These are phyloP conservation scores for Lepidothrix coronata DNA, from an alignment of 2,113 vertebrate species.

Conservation along the genomic window DNA sequence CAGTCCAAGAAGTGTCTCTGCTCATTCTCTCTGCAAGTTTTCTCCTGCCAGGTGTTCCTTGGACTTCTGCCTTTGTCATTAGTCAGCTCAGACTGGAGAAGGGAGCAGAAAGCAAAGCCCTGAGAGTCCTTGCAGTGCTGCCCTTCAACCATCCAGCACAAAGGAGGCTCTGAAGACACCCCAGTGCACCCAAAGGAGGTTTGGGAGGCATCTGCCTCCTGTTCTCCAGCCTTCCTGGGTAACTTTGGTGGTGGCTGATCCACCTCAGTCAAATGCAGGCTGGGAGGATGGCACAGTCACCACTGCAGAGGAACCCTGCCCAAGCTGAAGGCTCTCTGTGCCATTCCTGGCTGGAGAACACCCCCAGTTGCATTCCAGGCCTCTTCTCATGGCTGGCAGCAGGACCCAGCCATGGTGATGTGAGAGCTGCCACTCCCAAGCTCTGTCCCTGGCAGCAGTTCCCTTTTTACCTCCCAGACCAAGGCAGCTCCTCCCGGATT, in stretches of 20 bases:
- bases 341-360: not conserved
- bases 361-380: rapidly evolving
- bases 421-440: rapidly evolving
- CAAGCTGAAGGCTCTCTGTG: rapidly evolving
- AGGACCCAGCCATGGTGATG: rapidly evolving
- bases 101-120: not conserved
- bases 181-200: not conserved
- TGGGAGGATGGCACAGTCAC: rapidly evolving
- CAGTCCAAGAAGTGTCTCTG: not conserved
- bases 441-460: rapidly evolving
- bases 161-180: not conserved
- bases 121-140: not conserved
- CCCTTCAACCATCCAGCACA: too few species aligned
- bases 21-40: not conserved
- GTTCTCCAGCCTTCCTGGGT: not conserved
- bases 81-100: not conserved
- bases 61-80: not conserved
- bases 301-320: rapidly evolving
- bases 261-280: rapidly evolving
- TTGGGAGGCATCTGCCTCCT: not conserved
- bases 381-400: rapidly evolving
- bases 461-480: rapidly evolving
- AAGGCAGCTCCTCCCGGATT: rapidly evolving
- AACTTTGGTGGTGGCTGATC: rapidly evolving
- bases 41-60: not conserved